phyloP scores from a whole-genome alignment of 2,797 vertebrate genomes.

The Glossophaga mutica region DNA sequence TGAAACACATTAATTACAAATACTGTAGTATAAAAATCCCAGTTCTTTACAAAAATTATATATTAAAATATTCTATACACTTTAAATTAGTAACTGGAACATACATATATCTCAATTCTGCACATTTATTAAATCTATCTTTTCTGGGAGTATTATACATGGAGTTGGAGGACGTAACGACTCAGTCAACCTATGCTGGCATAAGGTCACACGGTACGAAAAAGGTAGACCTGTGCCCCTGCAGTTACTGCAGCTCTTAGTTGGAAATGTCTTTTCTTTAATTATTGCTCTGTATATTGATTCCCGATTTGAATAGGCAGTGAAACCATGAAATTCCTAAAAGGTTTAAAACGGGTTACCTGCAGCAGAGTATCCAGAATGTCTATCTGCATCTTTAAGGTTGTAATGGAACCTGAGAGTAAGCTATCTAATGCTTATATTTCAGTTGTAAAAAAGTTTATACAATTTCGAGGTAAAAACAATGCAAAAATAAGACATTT shows the following conservation, averaged over 20 bases:
- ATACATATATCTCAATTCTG: conserved; percentile 66
- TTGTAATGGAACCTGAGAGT: conserved; percentile 78
- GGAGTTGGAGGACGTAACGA: conserved; percentile 29
- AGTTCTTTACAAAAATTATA: conserved; percentile 86
- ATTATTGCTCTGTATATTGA: conserved; percentile 58
- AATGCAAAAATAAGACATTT: conserved; percentile 88
- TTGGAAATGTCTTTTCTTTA: conserved; percentile 29
- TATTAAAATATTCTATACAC: conserved; percentile 88
- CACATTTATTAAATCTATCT: conserved; percentile 29
- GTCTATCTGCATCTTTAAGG: conserved; percentile 48
- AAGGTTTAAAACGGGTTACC: conserved; percentile 12
- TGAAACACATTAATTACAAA: conserved; percentile 83
- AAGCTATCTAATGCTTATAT: conserved; percentile 76
- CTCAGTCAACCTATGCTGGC: conserved; percentile 53
- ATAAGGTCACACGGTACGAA: not conserved
- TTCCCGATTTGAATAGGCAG: conserved; percentile 38
- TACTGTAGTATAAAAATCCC: conserved; percentile 83
- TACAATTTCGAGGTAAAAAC: conserved; percentile 84
- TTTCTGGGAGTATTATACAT: conserved; percentile 48
- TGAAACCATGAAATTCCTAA: conserved; percentile 17
- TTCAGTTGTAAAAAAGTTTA: conserved; percentile 82
- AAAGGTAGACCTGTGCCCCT: not conserved
- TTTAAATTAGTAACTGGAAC: conserved; percentile 85
- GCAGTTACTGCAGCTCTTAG: not conserved
- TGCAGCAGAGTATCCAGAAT: conserved; percentile 17